Evolutionary conservation across 2,797 vertebrate genomes (phyloP), one percentile per base, ranked within the genome.

Genomic region (Enteromius trimaculatus): DNA sequence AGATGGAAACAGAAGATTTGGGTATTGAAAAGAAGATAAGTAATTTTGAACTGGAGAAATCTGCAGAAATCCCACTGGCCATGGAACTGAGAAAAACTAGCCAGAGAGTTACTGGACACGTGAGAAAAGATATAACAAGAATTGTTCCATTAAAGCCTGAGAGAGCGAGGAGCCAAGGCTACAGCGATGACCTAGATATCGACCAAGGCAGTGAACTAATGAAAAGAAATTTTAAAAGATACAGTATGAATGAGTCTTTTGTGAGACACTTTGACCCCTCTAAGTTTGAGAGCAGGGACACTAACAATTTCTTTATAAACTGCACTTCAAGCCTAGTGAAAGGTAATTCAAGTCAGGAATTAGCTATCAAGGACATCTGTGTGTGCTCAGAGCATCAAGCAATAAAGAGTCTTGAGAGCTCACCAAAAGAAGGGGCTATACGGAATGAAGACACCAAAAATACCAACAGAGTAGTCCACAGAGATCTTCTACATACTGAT

Each of bases 131-230:
- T 88, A 92, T 95, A 87, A 94, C 94, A 84, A 90, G 94, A 85
- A 95, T 95, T 1, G 95, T 95, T 70, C 95, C 94, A 10, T 92
- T 95, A 3, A 95, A 95, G 88, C 93, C 94, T 0, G 94, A 95
- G 81, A 90, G 94, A 77, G 92, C 92, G 66, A 95, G 91, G 87
- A 95, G 93, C 44, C 26, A 93, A 7, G 89, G 88, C 0, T 89
- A 87, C 55, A 94, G 92, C 88, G 94, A 95, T 10, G 94, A 95
- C 79, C 83, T 86, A 77, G 93, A 94, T 64, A 72, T 84, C 51
- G 91, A 74, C 14, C 92, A 88, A 80, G 94, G 92, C 0, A 76
- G 82, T 3, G 93, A 94, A 58, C 10, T 79, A 79, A 85, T 82
- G 31, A 90, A 10, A 80, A 75, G 23, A 72, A 87, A 21, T 79